phyloP scores from a whole-genome alignment of 2,888 invertebrate species.

The Oscheius sp. region DNA sequence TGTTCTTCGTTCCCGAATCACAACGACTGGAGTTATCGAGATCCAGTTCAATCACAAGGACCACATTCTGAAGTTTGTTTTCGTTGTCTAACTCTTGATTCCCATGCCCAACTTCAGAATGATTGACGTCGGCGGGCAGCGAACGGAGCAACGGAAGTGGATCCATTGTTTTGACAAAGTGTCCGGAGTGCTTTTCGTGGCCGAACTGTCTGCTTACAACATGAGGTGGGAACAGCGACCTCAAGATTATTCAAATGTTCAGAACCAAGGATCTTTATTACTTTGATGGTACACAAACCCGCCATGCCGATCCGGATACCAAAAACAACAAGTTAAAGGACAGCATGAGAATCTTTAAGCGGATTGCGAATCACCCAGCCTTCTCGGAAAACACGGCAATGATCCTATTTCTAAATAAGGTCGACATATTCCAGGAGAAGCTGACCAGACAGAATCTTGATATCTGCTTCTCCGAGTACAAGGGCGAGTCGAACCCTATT shows the following conservation, averaged over 20 bases:
- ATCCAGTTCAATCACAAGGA: conserved; percentile 99
- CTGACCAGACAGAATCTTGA: conserved; percentile 60
- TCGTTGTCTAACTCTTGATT: neutral
- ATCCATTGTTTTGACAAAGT: conserved; percentile 88
- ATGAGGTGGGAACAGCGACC: conserved; percentile 19
- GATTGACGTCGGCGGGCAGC: conserved; percentile 99
- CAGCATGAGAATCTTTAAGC: conserved; percentile 45
- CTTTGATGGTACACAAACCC: too few species aligned
- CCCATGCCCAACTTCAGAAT: conserved; percentile 80
- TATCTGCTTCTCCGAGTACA: conserved; percentile 73
- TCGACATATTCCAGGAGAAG: conserved; percentile 72
- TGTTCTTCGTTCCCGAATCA: conserved; percentile 94
- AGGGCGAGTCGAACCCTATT: conserved; percentile 63
- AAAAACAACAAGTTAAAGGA: conserved; percentile 67
- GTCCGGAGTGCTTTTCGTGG: conserved; percentile 81
- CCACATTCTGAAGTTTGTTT: conserved; percentile 93
- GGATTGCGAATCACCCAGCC: conserved; percentile 11
- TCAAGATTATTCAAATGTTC: neutral
- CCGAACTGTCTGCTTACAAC: conserved; percentile 63
- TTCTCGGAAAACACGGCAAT: conserved; percentile 54
- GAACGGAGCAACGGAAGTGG: conserved; percentile 89
- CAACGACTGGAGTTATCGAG: conserved; percentile 99
- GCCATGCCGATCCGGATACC: too few species aligned
- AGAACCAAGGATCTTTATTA: neutral
- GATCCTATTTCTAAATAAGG: conserved; percentile 72